A percentile compares a stretch with the other conserved stretches of the same genome.
phyloP scores from a whole-genome alignment of 2,113 vertebrate species.

The Cygnus atratus region DNA sequence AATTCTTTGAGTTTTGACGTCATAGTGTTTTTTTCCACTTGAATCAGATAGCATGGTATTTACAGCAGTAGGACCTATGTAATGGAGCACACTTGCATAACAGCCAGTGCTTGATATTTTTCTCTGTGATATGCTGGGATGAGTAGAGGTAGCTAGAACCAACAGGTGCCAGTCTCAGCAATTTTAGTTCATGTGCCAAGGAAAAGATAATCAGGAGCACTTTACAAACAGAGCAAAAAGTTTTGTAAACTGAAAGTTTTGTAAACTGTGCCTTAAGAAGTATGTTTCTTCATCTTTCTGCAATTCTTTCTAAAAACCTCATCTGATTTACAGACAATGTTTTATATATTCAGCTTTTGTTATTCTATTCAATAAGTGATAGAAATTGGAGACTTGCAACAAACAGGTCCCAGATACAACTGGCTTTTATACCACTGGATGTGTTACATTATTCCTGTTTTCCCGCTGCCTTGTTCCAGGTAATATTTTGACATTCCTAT shows the following conservation, averaged over 20 bases:
- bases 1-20: not conserved
- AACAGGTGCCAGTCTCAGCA: not conserved
- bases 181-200: not conserved
- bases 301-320: not conserved
- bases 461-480: not conserved
- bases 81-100: not conserved
- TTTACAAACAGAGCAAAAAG: not conserved
- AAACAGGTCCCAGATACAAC: not conserved
- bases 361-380: not conserved
- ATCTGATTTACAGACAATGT: not conserved
- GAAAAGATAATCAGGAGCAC: not conserved
- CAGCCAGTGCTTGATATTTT: not conserved
- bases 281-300: not conserved
- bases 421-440: not conserved
- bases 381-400: not conserved
- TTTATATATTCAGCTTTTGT: not conserved
- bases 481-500: not conserved
- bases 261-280: not conserved
- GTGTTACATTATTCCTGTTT: not conserved
- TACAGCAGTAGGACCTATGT: not conserved
- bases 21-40: not conserved
- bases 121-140: not conserved
- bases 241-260: not conserved
- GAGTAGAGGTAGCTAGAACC: not conserved
- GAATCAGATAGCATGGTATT: not conserved